Percentiles rank a stretch among this genome's conserved stretches.
Conservation (phyloP, 2,113 vertebrate genomes). For the Micromys minutus region DNA sequence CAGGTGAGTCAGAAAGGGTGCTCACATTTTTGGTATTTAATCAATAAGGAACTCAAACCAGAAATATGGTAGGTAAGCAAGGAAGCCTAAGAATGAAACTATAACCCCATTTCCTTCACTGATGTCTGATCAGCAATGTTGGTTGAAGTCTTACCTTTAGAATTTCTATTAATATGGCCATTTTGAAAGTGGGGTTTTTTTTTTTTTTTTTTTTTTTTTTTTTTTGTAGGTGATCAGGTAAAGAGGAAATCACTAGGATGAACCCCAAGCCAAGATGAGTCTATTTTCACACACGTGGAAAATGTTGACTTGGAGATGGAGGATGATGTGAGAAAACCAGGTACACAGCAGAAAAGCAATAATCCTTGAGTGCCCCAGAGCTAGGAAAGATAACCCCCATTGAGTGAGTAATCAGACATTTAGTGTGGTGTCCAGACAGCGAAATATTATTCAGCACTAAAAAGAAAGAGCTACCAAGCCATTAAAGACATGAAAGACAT, state of each 20-base stretch:
- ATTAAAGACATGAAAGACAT: not conserved
- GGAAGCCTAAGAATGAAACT: not conserved
- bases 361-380: not conserved
- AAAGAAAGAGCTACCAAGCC: not conserved
- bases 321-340: not conserved
- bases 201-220: not conserved
- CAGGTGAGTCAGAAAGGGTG: not conserved
- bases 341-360: not conserved
- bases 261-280: not conserved
- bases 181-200: not conserved
- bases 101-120: not conserved
- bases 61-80: not conserved
- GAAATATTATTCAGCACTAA: not conserved
- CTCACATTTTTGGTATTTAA: not conserved
- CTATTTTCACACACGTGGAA: not conserved
- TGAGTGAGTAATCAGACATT: not conserved
- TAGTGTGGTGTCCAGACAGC: not conserved
- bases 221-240: not conserved
- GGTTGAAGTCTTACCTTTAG: not conserved
- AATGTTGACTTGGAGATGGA: not conserved
- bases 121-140: not conserved
- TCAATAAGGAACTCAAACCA: not conserved
- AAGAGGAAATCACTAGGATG: not conserved
- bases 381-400: not conserved
- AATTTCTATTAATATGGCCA: not conserved